Evolutionary conservation across 2,797 vertebrate species (phyloP).

Genomic region (Propithecus deckenii): DNA sequence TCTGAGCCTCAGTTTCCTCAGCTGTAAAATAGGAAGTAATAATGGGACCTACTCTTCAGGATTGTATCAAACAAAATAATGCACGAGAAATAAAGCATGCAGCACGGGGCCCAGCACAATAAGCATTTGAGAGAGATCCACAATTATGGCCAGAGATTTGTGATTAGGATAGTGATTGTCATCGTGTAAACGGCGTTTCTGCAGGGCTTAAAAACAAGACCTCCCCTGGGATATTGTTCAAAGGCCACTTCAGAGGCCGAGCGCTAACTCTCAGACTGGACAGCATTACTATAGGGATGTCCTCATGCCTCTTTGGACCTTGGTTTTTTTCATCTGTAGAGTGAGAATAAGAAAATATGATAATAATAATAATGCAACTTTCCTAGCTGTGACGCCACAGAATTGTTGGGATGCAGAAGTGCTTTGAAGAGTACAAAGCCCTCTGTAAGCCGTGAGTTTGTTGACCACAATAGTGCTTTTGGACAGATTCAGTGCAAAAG

Average conservation of each 20-base stretch:
- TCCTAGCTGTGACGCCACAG: not conserved
- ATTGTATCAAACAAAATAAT: not conserved
- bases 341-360: not conserved
- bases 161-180: not conserved
- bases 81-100: not conserved
- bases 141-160: not conserved
- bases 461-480: not conserved
- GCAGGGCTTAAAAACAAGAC: not conserved
- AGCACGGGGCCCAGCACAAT: not conserved
- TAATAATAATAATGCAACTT: not conserved
- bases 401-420: not conserved
- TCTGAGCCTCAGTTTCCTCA: not conserved
- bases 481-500: not conserved
- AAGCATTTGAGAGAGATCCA: not conserved
- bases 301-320: not conserved
- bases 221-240: not conserved
- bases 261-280: not conserved
- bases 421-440: not conserved
- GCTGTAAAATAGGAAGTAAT: not conserved
- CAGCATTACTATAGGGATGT: not conserved
- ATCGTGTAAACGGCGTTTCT: not conserved
- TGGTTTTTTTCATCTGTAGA: conserved; percentile 18
- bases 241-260: not conserved
- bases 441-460: not conserved
- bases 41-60: not conserved